Base-by-base conservation (phyloP, 2,113 vertebrate species). In the Phalacrocorax carbo region DNA sequence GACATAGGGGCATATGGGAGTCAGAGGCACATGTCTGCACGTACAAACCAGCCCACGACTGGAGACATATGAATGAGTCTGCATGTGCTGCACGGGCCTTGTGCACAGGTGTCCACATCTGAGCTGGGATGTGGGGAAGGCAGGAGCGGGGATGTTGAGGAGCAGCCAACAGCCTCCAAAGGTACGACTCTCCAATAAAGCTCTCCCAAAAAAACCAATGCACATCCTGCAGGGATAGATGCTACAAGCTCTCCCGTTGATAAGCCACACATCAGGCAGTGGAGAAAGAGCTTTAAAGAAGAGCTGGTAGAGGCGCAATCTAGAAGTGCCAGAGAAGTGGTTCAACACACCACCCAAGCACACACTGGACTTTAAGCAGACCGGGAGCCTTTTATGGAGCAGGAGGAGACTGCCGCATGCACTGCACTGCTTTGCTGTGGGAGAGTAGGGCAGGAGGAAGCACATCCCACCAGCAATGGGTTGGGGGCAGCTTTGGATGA, bases 161-260 rank as follows among this genome's bases (percentile, higher is more conserved):
- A 73, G 19, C 15, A 36, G 29, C 9, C 54, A 46, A n/a, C 7
- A 29, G 29, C 11, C 58, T 73, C 48, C 64, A 72, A 86, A 89
- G 5, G 19, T 40, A 69, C 8, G 62, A 9, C 2, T 3, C 5
- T 69, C 42, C 54, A 46, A 7, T 29, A n/a, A 80, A 60, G 26
- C 1, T 5, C 4, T 7, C 23, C 10, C 8, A 0, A 22, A 76
- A 49, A 80, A 49, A 11, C 0, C 0, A 64, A 9, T 8, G 22
- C 1, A 1, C 10, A 4, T 15, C 32, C 25, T 71, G 30, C 57
- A 82, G 40, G 20, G 6, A 15, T 0, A 13, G 68, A 13, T 22
- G 38, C 7, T 82, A 42, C 23, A 68, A 34, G 40, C 12, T 49
- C 9, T 94, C 44, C 17, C 1, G 0, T 17, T 27, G 42, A 32